Conservation (phyloP, 2,113 vertebrate genomes). For the Heterochromis multidens region DNA sequence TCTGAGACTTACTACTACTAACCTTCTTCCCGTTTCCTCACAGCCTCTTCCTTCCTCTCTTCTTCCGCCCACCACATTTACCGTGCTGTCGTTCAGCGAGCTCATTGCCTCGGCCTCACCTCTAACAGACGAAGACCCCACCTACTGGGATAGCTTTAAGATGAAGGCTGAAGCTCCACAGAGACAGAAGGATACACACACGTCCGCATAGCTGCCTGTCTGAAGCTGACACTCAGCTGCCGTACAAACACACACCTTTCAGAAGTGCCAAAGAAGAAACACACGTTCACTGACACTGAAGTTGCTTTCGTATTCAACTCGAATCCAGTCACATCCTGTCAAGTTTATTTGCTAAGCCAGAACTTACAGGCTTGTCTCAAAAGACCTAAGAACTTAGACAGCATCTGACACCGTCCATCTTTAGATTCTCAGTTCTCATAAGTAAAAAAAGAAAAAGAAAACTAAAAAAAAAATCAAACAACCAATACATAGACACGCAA, state of each 20-base stretch:
- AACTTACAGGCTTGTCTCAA: conserved; percentile 15
- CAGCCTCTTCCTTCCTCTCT: conserved; percentile 44
- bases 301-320: conserved; percentile 18
- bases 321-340: background rate
- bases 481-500: background rate
- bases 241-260: conserved; percentile 8
- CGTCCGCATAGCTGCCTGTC: background rate
- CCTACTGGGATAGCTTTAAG: conserved; percentile 88
- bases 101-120: conserved; percentile 84
- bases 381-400: conserved; percentile 5
- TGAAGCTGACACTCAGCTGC: conserved; percentile 17
- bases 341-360: conserved; percentile 20
- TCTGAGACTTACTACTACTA: background rate
- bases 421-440: background rate
- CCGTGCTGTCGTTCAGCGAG: conserved; percentile 83
- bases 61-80: conserved; percentile 74
- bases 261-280: conserved; percentile 4
- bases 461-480: background rate
- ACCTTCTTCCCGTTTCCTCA: background rate
- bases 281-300: background rate
- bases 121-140: conserved; percentile 83
- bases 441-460: background rate
- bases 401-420: background rate
- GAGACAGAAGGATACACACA: conserved; percentile 71
- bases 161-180: conserved; percentile 81